phyloP scores from a whole-genome alignment of 2,797 vertebrate species.

The Muscicapa comitata region DNA sequence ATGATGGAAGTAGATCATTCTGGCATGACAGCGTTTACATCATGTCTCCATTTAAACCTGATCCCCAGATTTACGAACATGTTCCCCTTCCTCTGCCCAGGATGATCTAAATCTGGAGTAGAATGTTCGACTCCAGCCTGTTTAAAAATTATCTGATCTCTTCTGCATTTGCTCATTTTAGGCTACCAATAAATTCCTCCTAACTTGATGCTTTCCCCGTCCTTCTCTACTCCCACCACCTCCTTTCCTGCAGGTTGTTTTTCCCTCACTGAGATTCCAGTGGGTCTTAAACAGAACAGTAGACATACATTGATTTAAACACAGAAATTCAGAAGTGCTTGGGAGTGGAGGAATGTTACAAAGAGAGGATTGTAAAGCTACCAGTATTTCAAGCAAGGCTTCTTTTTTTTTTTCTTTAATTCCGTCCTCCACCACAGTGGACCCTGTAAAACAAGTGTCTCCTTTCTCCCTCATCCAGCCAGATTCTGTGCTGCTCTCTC shows the following conservation, averaged over 20 bases:
- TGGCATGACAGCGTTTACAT: not conserved
- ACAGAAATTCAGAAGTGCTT: not conserved
- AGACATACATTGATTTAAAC: not conserved
- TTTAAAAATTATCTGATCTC: not conserved
- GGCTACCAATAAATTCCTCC: not conserved
- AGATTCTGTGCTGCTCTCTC: not conserved
- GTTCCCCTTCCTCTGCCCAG: not conserved
- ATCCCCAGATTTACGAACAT: not conserved
- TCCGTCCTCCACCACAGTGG: not conserved
- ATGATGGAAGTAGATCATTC: not conserved
- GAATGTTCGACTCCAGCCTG: accelerated
- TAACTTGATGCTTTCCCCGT: not conserved
- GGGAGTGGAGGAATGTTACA: not conserved
- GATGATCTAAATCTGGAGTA: not conserved
- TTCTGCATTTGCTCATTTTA: not conserved
- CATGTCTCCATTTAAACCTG: not conserved
- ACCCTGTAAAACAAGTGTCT: conserved; percentile 18
- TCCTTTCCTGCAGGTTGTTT: not conserved
- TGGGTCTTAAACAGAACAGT: not conserved
- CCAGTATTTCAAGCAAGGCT: not conserved
- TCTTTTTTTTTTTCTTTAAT: not conserved
- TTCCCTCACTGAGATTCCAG: not conserved
- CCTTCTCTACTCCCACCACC: not conserved
- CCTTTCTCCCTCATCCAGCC: not conserved
- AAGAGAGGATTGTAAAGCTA: conserved; percentile 1